Conservation (phyloP, 1,140 invertebrate species). For the Himalopsyche phryganea region DNA sequence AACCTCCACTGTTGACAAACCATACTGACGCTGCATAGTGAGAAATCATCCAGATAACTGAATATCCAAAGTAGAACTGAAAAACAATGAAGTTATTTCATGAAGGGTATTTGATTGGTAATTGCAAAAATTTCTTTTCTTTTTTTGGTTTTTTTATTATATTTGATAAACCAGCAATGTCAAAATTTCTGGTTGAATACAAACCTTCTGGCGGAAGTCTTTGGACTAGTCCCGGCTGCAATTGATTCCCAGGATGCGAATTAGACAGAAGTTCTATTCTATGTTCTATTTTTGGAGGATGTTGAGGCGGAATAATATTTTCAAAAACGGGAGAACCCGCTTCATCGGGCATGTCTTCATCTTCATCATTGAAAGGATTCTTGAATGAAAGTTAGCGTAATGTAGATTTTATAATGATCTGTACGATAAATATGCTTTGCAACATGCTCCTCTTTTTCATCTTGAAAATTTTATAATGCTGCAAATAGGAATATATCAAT, state of each 20-base stretch:
- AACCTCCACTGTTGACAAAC: slow-evolving; percentile 82
- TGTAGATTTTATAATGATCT: too few species aligned
- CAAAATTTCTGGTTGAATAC: neutral
- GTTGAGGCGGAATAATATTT: slow-evolving; percentile 20
- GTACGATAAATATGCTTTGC: too few species aligned
- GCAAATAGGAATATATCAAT: too few species aligned
- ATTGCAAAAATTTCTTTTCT: too few species aligned
- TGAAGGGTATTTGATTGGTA: too few species aligned
- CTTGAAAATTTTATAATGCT: too few species aligned
- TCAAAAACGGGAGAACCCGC: slow-evolving; percentile 1
- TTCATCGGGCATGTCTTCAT: slow-evolving; percentile 27
- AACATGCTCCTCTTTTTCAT: too few species aligned
- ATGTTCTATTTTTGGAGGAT: slow-evolving; percentile 34
- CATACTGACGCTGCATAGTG: slow-evolving; percentile 79
- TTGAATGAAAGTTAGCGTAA: too few species aligned
- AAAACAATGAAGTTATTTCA: slow-evolving; percentile 39
- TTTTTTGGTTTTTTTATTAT: too few species aligned
- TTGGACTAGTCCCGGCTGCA: slow-evolving; percentile 27
- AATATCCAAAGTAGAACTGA: slow-evolving; percentile 83
- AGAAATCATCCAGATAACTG: slow-evolving; percentile 86
- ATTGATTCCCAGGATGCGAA: slow-evolving; percentile 24
- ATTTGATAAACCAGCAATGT: too few species aligned
- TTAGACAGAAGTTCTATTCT: slow-evolving; percentile 34
- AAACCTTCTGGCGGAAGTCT: slow-evolving; percentile 33
- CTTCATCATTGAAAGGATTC: slow-evolving; percentile 23